Percentiles rank a stretch among this genome's conserved stretches.
Evolutionary conservation across 2,888 invertebrate genomes (phyloP).

Genomic region (Sarcophaga variegata): DNA sequence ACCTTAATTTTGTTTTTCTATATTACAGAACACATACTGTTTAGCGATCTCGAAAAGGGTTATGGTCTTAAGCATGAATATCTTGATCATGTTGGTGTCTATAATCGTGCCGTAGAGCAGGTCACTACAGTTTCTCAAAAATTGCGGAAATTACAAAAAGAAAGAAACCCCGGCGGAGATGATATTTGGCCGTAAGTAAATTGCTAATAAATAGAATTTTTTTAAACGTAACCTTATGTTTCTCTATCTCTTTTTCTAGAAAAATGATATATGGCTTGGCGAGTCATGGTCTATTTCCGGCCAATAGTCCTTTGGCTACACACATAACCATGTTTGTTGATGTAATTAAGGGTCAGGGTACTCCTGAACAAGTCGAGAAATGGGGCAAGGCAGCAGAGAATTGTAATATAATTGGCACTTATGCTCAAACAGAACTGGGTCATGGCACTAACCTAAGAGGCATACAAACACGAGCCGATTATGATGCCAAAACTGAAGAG

Average conservation of each 20-base stretch:
- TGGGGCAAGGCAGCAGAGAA: slow-evolving; percentile 92
- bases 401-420: slow-evolving; percentile 93
- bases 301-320: slow-evolving; percentile 58
- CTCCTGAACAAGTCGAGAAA: slow-evolving; percentile 91
- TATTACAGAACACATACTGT: slow-evolving; percentile 52
- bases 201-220: background rate
- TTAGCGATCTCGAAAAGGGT: slow-evolving; percentile 50
- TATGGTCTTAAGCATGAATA: slow-evolving; percentile 71
- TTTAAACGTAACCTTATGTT: background rate
- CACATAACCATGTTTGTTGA: slow-evolving; percentile 93
- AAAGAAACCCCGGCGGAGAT: slow-evolving; percentile 83
- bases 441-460: slow-evolving; percentile 95
- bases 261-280: slow-evolving; percentile 42
- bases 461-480: slow-evolving; percentile 94
- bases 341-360: slow-evolving; percentile 91
- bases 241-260: slow-evolving; percentile 27
- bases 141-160: slow-evolving; percentile 87
- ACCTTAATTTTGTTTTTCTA: background rate
- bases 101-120: slow-evolving; percentile 70
- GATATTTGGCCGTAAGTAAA: slow-evolving; percentile 78
- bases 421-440: slow-evolving; percentile 97
- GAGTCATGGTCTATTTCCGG: slow-evolving; percentile 60
- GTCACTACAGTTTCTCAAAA: slow-evolving; percentile 84
- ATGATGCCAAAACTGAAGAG: slow-evolving; percentile 87
- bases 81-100: slow-evolving; percentile 72